Conservation (phyloP, 2,888 invertebrate genomes). For the Leucoma salicis region DNA sequence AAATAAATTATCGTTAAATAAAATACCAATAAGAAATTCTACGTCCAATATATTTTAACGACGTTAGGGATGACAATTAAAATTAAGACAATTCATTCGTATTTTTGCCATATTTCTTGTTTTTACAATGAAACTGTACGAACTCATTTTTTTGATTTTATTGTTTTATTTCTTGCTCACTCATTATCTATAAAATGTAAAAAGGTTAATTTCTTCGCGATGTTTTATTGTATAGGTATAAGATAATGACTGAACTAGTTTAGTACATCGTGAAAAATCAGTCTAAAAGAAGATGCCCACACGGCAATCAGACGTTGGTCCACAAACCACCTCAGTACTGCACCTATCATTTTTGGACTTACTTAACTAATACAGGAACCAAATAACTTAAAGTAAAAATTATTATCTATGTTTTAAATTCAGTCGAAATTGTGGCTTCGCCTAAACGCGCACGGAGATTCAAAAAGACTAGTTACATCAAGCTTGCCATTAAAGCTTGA, state of each 20-base stretch:
- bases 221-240: background rate
- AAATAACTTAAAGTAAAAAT: slow-evolving; percentile 43
- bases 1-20: slow-evolving; percentile 40
- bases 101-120: slow-evolving; percentile 44
- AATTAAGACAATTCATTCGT: slow-evolving; percentile 68
- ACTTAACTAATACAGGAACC: slow-evolving; percentile 56
- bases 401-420: slow-evolving; percentile 39
- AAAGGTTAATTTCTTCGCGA: background rate
- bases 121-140: slow-evolving; percentile 61
- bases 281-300: slow-evolving; percentile 63
- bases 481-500: slow-evolving; percentile 11
- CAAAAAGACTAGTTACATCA: slow-evolving; percentile 26
- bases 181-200: slow-evolving; percentile 29
- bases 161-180: slow-evolving; percentile 33
- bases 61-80: slow-evolving; percentile 73
- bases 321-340: slow-evolving; percentile 37
- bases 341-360: slow-evolving; percentile 41
- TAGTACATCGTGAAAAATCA: slow-evolving; percentile 61
- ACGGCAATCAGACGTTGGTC: slow-evolving; percentile 52
- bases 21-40: slow-evolving; percentile 68
- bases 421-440: slow-evolving; percentile 42
- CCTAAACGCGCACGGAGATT: slow-evolving; percentile 35
- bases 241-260: slow-evolving; percentile 38
- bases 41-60: slow-evolving; percentile 80
- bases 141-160: slow-evolving; percentile 51